A percentile compares a stretch with the other conserved stretches of the same genome.
These are phyloP conservation scores for Campylomormyrus numenius DNA, from an alignment of 2,113 vertebrate genomes.

Conservation along the genomic window DNA sequence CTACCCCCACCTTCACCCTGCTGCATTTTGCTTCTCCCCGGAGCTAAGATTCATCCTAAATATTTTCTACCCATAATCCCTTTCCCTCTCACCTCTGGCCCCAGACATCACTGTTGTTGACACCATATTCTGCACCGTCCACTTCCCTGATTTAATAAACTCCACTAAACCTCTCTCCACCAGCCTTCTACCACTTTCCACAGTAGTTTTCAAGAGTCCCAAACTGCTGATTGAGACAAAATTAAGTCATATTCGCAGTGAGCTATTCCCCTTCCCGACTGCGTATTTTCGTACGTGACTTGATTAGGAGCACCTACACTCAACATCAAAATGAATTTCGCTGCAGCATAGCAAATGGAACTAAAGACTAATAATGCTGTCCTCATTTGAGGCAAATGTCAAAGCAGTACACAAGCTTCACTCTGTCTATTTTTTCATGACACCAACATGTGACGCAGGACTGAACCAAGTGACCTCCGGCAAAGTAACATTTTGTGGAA, in stretches of 20 bases:
- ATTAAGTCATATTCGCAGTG: not conserved
- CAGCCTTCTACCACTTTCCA: not conserved
- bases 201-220: not conserved
- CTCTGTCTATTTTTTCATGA: not conserved
- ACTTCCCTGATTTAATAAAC: slow-evolving; percentile 10
- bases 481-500: not conserved
- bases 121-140: not conserved
- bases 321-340: not conserved
- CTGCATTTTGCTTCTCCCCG: not conserved
- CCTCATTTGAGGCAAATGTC: not conserved
- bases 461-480: not conserved
- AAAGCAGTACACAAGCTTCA: not conserved
- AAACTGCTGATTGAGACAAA: not conserved
- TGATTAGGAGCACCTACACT: not conserved
- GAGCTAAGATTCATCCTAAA: slow-evolving; percentile 26
- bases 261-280: not conserved
- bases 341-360: not conserved
- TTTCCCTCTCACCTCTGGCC: not conserved
- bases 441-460: not conserved
- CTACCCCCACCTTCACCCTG: not conserved
- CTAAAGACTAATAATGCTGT: not conserved
- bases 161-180: not conserved
- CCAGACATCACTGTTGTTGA: not conserved
- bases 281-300: not conserved
- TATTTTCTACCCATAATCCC: not conserved